phyloP scores from a whole-genome alignment of 2,797 vertebrate species.

The Percopsis omiscomaycus region DNA sequence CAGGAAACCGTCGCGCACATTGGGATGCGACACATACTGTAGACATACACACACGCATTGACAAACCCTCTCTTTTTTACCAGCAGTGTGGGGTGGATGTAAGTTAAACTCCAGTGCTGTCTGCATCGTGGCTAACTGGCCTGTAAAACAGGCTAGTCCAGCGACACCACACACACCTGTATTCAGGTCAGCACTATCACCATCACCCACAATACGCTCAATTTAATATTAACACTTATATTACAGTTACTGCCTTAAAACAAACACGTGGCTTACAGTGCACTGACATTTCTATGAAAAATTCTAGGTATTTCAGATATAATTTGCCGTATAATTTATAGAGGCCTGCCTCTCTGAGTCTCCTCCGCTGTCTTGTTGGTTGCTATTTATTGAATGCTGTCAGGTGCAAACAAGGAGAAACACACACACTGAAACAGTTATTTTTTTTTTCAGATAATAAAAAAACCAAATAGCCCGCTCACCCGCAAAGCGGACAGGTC shows the following conservation, averaged over 20 bases:
- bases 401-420: constrained; percentile 49
- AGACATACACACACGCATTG: neutral
- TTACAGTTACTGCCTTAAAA: constrained; percentile 15
- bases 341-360: constrained; percentile 38
- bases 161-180: constrained; percentile 15
- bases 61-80: too few species aligned
- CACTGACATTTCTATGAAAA: neutral
- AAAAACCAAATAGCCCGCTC: constrained; percentile 55
- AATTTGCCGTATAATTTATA: constrained; percentile 44
- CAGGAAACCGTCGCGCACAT: too few species aligned
- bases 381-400: constrained; percentile 46
- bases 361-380: constrained; percentile 37
- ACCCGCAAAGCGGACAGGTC: constrained; percentile 92
- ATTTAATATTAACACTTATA: constrained; percentile 18
- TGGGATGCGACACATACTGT: neutral
- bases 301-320: constrained; percentile 23
- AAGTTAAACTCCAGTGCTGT: constrained; percentile 51
- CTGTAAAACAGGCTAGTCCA: constrained; percentile 26
- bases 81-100: constrained; percentile 28
- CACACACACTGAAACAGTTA: neutral
- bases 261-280: constrained; percentile 16
- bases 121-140: constrained; percentile 33
- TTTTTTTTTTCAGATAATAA: too few species aligned
- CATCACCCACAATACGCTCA: constrained; percentile 20
- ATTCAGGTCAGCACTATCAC: constrained; percentile 62